phyloP scores from a whole-genome alignment of 1,140 invertebrate genomes.

The Bombus cullumanus region DNA sequence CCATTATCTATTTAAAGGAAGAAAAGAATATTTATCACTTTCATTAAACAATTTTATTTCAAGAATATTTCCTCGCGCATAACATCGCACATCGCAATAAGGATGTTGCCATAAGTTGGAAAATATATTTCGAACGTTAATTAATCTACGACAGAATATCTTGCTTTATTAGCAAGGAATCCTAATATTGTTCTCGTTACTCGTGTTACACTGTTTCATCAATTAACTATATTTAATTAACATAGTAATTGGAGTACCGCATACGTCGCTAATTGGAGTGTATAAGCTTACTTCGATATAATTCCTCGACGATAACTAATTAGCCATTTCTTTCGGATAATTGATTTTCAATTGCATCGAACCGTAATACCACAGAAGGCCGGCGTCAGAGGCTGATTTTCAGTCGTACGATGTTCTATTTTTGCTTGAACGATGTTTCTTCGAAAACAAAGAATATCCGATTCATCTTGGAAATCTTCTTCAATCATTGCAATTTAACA shows the following conservation, averaged over 20 bases:
- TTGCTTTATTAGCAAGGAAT: not conserved
- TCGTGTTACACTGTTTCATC: not conserved
- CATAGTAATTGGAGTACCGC: not conserved
- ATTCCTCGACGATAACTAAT: not conserved
- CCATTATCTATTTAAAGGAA: too few relatives aligned
- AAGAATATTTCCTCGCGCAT: too few relatives aligned
- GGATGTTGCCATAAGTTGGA: too few relatives aligned
- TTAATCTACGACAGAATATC: too few relatives aligned
- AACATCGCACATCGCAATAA: too few relatives aligned
- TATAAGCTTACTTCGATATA: not conserved
- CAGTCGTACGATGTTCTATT: not conserved
- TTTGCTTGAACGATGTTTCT: too few relatives aligned
- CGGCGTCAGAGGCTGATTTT: not conserved
- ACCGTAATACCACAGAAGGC: not conserved
- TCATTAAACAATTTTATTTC: too few relatives aligned
- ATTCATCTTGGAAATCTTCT: too few relatives aligned
- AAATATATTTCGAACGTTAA: too few relatives aligned
- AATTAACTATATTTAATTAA: not conserved
- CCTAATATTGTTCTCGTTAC: not conserved
- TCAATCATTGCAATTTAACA: too few relatives aligned
- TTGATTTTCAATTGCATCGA: not conserved
- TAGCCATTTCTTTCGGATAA: conserved; percentile 7
- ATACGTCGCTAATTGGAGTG: not conserved
- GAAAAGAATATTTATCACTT: too few relatives aligned
- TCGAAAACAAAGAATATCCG: too few relatives aligned